A percentile compares a stretch with the other conserved stretches of the same genome.
phyloP scores from a whole-genome alignment of 2,113 vertebrate species.

The Azemiops feae region DNA sequence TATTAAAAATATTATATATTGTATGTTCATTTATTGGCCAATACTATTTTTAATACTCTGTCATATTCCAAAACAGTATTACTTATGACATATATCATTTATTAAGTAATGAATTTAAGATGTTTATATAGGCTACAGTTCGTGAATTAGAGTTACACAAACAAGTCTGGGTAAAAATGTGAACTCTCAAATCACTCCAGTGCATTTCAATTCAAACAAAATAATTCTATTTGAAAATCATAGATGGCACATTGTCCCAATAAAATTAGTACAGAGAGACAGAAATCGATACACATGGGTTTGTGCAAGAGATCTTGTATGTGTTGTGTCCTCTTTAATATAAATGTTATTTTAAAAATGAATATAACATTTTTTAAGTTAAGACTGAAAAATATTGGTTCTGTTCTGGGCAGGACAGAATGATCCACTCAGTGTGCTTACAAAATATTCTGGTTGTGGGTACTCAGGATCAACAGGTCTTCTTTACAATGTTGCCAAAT shows the following conservation, averaged over 20 bases:
- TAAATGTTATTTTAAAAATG: background rate
- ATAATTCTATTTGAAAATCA: background rate
- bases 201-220: background rate
- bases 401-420: background rate
- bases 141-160: background rate
- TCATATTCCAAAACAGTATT: background rate
- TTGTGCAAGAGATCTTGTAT: background rate
- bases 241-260: background rate
- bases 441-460: background rate
- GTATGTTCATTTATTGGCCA: background rate
- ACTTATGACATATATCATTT: background rate
- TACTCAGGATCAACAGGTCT: conserved; percentile 2
- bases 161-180: background rate
- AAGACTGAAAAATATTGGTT: background rate
- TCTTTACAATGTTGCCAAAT: background rate
- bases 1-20: background rate
- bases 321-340: background rate
- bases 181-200: background rate
- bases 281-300: background rate
- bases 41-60: background rate
- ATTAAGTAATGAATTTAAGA: background rate
- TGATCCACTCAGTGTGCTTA: background rate
- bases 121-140: background rate
- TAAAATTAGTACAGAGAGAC: background rate
- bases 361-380: background rate